Evolutionary conservation across 2,797 vertebrate species (phyloP).

Genomic region (Cuniculus paca): DNA sequence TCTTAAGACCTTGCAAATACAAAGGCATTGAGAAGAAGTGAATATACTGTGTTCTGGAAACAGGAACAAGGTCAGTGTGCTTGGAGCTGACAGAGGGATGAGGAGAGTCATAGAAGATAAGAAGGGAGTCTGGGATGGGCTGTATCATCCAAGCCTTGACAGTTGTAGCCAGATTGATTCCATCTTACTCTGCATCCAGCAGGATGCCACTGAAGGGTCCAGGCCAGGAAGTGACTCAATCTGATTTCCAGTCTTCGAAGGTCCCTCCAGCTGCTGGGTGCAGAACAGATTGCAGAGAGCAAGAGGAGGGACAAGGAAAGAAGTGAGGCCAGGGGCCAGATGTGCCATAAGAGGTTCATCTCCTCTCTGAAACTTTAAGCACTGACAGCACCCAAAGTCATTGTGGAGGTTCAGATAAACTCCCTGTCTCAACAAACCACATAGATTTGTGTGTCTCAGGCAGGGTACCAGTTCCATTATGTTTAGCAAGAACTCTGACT

Average conservation of each 20-base stretch:
- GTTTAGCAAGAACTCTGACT: background rate
- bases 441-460: background rate
- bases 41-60: background rate
- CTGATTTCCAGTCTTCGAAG: background rate
- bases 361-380: background rate
- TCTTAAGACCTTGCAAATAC: too few species aligned
- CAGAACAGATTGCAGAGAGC: background rate
- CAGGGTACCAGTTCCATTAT: background rate
- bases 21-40: background rate
- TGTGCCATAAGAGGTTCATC: rapidly evolving
- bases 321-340: background rate
- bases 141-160: too few species aligned
- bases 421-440: background rate
- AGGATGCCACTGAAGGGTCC: background rate
- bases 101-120: background rate
- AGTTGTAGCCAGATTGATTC: background rate
- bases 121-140: background rate
- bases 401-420: background rate
- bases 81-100: background rate
- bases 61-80: background rate
- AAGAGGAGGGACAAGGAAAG: background rate
- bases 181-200: rapidly evolving
- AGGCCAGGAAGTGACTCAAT: too few species aligned
- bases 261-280: background rate
- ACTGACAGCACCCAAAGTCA: background rate